Percentiles rank a stretch among this genome's conserved stretches.
Conservation (phyloP, 2,797 vertebrate species). For the Sebastes hopkinsi region DNA sequence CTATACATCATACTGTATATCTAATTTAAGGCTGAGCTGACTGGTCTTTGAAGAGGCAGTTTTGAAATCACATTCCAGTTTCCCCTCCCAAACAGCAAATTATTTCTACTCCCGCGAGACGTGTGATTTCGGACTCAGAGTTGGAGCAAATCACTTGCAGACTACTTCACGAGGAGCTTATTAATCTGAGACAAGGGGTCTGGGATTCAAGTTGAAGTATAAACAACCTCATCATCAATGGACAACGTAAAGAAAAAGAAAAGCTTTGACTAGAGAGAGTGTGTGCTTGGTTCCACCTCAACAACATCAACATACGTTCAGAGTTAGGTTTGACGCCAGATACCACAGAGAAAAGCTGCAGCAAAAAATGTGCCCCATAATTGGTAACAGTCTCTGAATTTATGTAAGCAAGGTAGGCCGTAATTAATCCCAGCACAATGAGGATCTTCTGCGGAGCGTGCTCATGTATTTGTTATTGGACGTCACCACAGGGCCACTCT, state of each 20-base stretch:
- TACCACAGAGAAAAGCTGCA: conserved; percentile 75
- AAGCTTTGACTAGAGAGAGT: conserved; percentile 46
- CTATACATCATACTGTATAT: conserved; percentile 80
- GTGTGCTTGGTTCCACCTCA: conserved; percentile 67
- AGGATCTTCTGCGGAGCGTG: conserved; percentile 88
- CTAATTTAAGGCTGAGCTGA: conserved; percentile 75
- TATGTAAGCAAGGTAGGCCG: conserved; percentile 88
- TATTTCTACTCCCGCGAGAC: conserved; percentile 77
- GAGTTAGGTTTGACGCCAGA: conserved; percentile 65
- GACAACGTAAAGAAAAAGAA: conserved; percentile 36
- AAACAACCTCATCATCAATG: conserved; percentile 77
- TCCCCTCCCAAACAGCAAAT: conserved; percentile 78
- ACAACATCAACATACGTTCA: conserved; percentile 54
- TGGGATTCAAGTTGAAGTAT: conserved; percentile 70
- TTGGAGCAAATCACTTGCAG: conserved; percentile 84
- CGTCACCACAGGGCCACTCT: conserved; percentile 88
- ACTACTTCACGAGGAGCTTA: conserved; percentile 77
- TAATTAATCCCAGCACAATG: conserved; percentile 95
- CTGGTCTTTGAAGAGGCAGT: conserved; percentile 76
- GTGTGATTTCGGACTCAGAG: conserved; percentile 79
- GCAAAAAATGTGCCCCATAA: conserved; percentile 88
- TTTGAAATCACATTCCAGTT: conserved; percentile 81
- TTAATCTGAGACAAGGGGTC: conserved; percentile 77
- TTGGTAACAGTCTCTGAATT: conserved; percentile 93
- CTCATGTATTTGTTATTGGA: conserved; percentile 95